Conservation (phyloP, 2,888 invertebrate genomes). For the Anticlea derivata region DNA sequence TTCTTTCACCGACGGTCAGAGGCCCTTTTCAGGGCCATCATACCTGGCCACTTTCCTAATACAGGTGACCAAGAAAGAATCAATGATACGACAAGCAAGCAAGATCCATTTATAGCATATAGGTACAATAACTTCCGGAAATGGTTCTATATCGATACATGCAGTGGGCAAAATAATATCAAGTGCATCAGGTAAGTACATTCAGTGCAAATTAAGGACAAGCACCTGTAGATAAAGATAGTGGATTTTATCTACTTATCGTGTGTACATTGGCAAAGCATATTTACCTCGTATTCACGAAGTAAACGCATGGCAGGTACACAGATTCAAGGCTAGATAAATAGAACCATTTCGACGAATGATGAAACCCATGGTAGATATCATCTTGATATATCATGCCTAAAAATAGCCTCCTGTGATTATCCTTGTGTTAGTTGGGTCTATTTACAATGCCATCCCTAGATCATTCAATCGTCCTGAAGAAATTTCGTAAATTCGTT, state of each 20-base stretch:
- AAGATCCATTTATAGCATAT: no score
- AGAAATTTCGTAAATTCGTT: no score
- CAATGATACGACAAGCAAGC: no score
- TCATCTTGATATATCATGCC: background rate
- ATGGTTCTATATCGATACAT: no score
- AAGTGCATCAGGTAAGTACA: conserved; percentile 42
- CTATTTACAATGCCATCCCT: no score
- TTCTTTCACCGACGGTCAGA: no score
- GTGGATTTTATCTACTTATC: conserved; percentile 40
- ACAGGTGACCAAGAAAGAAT: no score
- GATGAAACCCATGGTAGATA: background rate
- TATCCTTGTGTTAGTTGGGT: no score
- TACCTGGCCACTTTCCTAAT: no score
- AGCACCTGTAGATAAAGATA: conserved; percentile 57
- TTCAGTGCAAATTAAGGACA: conserved; percentile 54
- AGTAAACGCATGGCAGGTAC: conserved; percentile 20
- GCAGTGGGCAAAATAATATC: background rate
- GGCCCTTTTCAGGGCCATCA: no score
- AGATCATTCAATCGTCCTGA: no score
- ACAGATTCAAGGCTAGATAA: conserved; percentile 12
- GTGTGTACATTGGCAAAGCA: conserved; percentile 22
- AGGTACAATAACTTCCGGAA: no score
- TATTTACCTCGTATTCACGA: conserved; percentile 33
- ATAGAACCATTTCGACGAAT: conserved; percentile 1
- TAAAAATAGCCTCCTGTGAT: background rate